A percentile compares a stretch with the other conserved stretches of the same genome.
Evolutionary conservation across 2,113 vertebrate species (phyloP).

Genomic region (Alaudala cheleensis): DNA sequence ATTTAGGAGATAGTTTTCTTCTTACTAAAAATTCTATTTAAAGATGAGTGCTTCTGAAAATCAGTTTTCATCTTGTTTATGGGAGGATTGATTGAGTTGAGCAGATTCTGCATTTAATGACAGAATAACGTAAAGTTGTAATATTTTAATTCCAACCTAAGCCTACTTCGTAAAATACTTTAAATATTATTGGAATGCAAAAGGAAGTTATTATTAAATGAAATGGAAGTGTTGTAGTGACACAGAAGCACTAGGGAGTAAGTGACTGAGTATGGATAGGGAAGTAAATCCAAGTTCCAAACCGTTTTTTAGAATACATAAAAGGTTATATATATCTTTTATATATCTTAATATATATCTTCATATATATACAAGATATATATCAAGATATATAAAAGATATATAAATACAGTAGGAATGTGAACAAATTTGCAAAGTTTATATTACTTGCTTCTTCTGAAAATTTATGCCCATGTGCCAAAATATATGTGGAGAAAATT

Average conservation of each 20-base stretch:
- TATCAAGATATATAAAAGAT: no score
- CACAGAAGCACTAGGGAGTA: background rate
- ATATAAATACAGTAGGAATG: background rate
- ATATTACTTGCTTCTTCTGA: background rate
- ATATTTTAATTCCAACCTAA: conserved; percentile 20
- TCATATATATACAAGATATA: no score
- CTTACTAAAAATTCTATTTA: background rate
- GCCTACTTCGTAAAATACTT: background rate
- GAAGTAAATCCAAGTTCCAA: background rate
- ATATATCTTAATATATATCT: no score
- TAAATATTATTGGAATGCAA: background rate
- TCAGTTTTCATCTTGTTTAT: conserved; percentile 24
- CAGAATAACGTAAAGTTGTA: background rate
- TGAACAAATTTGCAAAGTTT: background rate
- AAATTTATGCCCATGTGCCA: background rate
- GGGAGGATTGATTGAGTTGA: conserved; percentile 1
- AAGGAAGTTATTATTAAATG: background rate
- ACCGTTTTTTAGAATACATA: background rate
- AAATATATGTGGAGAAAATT: background rate
- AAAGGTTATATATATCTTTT: background rate
- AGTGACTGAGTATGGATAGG: background rate
- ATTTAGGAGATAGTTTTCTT: background rate
- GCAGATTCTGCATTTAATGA: conserved; percentile 13
- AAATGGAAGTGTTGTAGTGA: conserved; percentile 13
- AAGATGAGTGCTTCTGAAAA: background rate